Base-by-base conservation (phyloP, 2,797 vertebrate genomes). In the Kryptolebias ocellatus region DNA sequence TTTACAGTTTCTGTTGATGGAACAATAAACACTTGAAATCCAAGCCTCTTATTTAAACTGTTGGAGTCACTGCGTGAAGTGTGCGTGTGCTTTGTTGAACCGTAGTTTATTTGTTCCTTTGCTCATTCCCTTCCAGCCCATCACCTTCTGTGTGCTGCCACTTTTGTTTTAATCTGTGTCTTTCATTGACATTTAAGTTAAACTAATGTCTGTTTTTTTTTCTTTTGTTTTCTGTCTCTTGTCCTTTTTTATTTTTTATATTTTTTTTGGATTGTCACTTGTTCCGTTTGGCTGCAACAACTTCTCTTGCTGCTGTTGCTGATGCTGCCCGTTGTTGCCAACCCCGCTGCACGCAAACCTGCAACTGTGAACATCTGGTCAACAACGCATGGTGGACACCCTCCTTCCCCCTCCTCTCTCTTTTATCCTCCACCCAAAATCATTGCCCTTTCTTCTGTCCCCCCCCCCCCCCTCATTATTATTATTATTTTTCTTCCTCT, bases 131-230 rank as follows among this genome's bases (percentile, higher is more conserved):
- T 29, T 20, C 53, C 70, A 74, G 20, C 44, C 16, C 56, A 44
- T 60, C 60, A 46, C 20, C 39, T 34, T 4, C 2, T n/a, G 44
- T 67, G 20, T 71, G 64, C 77, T 61, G 55, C 50, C 59, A 67
- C 53, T 63, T 64, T 58, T 80, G 18, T 81, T 60, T 89, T 58
- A 64, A 64, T 45, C 70, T 72, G n/a, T 83, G 66, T 85, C 58
- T 17, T 69, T 20, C 6, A 58, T 88, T 61, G 4, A 55, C 34
- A 67, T 87, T 90, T 87, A 73, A 53, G 79, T 89, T 85, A 6
- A 83, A 90, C 87, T 90, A 91, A 91, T 79, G 78, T 90, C 34
- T 83, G 53, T 80, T 89, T 82, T 74, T 74, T 72, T 79, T 87
- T 84, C 82, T 59, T 84, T 83, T 47, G 17, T 80, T 87, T 69